phyloP scores from a whole-genome alignment of 2,113 vertebrate genomes.

The Bungarus multicinctus region DNA sequence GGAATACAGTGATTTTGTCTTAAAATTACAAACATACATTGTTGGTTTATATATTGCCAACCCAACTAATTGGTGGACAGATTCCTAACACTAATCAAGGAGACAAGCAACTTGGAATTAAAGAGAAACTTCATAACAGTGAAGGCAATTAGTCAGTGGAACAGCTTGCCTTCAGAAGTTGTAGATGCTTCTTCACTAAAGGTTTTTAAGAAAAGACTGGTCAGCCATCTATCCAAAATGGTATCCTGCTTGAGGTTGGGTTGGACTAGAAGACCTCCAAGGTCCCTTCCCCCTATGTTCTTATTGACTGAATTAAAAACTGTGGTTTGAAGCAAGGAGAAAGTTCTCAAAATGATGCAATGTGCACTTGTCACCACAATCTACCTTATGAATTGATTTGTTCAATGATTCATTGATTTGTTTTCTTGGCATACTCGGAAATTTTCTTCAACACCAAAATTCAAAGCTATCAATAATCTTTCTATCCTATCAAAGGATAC shows the following conservation, averaged over 20 bases:
- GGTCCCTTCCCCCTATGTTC: background rate
- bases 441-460: background rate
- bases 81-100: too few species aligned
- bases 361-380: background rate
- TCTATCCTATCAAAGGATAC: background rate
- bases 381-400: background rate
- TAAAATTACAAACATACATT: too few species aligned
- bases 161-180: background rate
- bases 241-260: background rate
- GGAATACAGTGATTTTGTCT: too few species aligned
- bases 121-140: background rate
- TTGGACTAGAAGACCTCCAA: background rate
- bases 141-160: background rate
- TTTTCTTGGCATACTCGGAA: background rate
- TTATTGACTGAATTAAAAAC: background rate
- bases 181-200: background rate
- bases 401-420: background rate
- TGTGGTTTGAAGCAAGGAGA: background rate
- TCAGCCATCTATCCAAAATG: too few species aligned
- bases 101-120: background rate
- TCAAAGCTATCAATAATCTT: background rate
- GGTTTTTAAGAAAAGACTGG: too few species aligned
- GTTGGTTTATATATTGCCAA: too few species aligned
- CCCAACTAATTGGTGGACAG: too few species aligned
- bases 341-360: background rate